Evolutionary conservation across 2,113 vertebrate species (phyloP).

Genomic region (Sander vitreus): DNA sequence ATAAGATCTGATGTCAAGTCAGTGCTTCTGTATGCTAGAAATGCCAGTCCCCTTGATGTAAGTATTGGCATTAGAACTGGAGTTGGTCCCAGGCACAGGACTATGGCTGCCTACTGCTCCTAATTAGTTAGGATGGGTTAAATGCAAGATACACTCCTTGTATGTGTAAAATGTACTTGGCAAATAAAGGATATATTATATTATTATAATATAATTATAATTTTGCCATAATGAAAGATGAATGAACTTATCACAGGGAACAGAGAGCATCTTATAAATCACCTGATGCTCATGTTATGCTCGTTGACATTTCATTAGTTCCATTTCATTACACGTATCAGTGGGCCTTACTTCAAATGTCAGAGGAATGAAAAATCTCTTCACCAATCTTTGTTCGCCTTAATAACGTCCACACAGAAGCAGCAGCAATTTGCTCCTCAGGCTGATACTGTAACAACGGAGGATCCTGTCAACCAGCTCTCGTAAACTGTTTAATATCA

Average conservation of each 20-base stretch:
- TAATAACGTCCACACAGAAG: conserved; percentile 22
- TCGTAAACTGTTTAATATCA: conserved; percentile 39
- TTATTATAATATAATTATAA: conserved; percentile 2
- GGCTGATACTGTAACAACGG: conserved; percentile 19
- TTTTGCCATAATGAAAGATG: conserved; percentile 45
- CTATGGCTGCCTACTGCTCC: no score
- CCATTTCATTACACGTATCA: conserved; percentile 63
- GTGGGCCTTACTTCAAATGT: conserved; percentile 47
- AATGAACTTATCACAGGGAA: conserved; percentile 47
- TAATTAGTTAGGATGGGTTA: no score
- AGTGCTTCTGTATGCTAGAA: not conserved
- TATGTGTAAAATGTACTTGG: no score
- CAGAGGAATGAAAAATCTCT: conserved; percentile 47
- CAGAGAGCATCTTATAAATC: conserved; percentile 56
- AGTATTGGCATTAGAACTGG: no score
- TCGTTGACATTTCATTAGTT: conserved; percentile 66
- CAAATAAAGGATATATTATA: no score
- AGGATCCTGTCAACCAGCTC: conserved; percentile 37
- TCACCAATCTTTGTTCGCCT: not conserved
- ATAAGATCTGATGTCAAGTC: not conserved
- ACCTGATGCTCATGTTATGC: conserved; percentile 51
- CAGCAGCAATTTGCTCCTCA: conserved; percentile 1
- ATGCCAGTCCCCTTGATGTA: no score
- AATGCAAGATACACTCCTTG: no score
- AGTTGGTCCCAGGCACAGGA: no score